A percentile compares a stretch with the other conserved stretches of the same genome.
phyloP scores from a whole-genome alignment of 2,888 invertebrate genomes.

The Drosophila subsilvestris region DNA sequence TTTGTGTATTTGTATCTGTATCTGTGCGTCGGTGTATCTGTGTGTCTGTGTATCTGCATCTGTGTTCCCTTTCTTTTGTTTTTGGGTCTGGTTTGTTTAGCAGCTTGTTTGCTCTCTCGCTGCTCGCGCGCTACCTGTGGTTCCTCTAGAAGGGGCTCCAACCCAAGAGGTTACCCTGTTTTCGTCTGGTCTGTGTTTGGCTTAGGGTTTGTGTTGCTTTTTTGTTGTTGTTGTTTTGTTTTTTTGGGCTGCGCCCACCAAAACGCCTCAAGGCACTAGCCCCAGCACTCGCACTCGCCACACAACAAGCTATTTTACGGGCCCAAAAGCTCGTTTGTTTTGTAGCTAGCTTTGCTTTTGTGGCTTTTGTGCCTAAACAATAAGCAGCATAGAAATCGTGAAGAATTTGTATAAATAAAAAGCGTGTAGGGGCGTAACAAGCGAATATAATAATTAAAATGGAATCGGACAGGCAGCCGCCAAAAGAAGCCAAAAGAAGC shows the following conservation, averaged over 20 bases:
- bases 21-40: background rate
- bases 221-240: constrained; percentile 16
- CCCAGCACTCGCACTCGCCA: constrained; percentile 29
- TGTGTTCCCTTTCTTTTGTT: background rate
- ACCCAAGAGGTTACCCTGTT: constrained; percentile 16
- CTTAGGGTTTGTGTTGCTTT: constrained; percentile 10
- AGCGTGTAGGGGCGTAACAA: constrained; percentile 44
- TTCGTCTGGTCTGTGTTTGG: constrained; percentile 11
- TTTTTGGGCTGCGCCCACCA: constrained; percentile 31
- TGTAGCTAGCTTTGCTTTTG: constrained; percentile 30
- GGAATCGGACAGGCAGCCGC: constrained; percentile 14
- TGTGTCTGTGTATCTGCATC: background rate
- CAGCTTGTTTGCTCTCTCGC: constrained; percentile 30
- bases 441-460: constrained; percentile 53
- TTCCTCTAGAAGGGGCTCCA: constrained; percentile 25
- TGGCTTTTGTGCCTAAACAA: constrained; percentile 42
- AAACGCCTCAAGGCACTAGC: constrained; percentile 48
- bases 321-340: constrained; percentile 45
- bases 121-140: constrained; percentile 40
- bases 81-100: background rate
- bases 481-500: constrained; percentile 17
- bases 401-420: constrained; percentile 52
- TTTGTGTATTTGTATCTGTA: background rate
- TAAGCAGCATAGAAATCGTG: constrained; percentile 38
- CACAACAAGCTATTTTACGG: constrained; percentile 48